phyloP scores from a whole-genome alignment of 2,113 vertebrate species.

The Erythrolamprus reginae region DNA sequence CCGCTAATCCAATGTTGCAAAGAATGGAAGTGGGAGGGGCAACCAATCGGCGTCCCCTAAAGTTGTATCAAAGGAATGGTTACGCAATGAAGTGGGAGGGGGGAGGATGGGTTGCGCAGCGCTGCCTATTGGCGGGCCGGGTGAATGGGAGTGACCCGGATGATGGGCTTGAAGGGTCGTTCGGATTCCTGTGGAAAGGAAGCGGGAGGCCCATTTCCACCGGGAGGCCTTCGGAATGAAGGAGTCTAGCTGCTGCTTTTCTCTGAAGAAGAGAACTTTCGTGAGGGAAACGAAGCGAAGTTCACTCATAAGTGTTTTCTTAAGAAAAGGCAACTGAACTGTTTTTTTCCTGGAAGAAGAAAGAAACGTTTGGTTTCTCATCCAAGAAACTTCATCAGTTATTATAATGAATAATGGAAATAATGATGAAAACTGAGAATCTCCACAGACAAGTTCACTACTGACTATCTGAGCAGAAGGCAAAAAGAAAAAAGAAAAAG shows the following conservation, averaged over 20 bases:
- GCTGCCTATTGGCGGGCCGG: not conserved
- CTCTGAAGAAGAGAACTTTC: not conserved
- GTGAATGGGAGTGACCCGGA: not conserved
- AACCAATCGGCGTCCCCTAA: not conserved
- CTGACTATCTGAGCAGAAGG: not conserved
- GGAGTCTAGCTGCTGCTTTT: not conserved
- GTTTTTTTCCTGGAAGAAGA: not conserved
- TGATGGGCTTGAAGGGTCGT: not conserved
- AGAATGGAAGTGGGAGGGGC: not conserved
- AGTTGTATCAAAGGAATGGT: not conserved
- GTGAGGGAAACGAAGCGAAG: not conserved
- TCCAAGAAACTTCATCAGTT: not conserved
- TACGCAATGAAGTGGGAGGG: not conserved
- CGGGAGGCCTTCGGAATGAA: not conserved
- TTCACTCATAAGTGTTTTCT: not conserved
- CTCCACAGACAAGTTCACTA: not conserved
- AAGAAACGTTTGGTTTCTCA: not conserved
- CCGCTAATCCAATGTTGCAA: not conserved
- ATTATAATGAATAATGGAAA: not conserved
- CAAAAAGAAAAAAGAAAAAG: not conserved
- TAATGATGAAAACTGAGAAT: not conserved
- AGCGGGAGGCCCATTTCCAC: not conserved
- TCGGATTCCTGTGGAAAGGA: not conserved
- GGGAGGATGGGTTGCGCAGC: too few relatives aligned
- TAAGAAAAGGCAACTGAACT: not conserved